A percentile compares a stretch with the other conserved stretches of the same genome.
Conservation (phyloP, 2,888 invertebrate genomes). For the Horisme vitalbata region DNA sequence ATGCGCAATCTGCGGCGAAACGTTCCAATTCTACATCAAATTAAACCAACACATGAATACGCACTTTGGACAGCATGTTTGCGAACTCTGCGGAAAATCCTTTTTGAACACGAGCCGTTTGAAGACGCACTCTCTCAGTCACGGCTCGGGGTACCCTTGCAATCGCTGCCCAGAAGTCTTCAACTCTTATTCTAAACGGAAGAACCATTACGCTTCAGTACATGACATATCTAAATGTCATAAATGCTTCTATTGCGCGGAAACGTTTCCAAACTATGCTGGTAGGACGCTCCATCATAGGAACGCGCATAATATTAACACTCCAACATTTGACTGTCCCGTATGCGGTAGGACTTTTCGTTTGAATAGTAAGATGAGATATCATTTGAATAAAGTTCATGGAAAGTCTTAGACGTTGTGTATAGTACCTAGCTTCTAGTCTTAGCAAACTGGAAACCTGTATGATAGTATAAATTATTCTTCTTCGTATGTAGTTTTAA, state of each 20-base stretch:
- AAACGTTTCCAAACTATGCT: conserved; percentile 58
- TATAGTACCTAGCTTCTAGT: too few relatives aligned
- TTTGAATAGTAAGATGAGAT: conserved; percentile 51
- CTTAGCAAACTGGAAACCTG: too few relatives aligned
- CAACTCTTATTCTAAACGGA: conserved; percentile 54
- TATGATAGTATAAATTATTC: too few relatives aligned
- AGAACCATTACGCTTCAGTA: conserved; percentile 51
- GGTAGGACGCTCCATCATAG: conserved; percentile 59
- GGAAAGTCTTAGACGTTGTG: conserved; percentile 14
- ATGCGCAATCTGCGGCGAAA: conserved; percentile 60
- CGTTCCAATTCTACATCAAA: conserved; percentile 67
- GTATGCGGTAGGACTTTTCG: conserved; percentile 61
- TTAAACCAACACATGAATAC: conserved; percentile 74
- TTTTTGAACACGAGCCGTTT: conserved; percentile 65
- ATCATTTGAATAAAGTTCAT: conserved; percentile 23
- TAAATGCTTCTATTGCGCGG: conserved; percentile 61
- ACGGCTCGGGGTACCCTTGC: conserved; percentile 60
- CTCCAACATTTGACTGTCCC: conserved; percentile 55
- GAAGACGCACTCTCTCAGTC: conserved; percentile 56
- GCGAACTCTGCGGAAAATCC: conserved; percentile 69
- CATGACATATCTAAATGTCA: conserved; percentile 55
- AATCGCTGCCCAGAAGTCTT: conserved; percentile 55
- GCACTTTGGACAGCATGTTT: conserved; percentile 65
- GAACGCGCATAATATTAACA: conserved; percentile 48
- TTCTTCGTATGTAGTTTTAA: too few relatives aligned